A percentile compares a stretch with the other conserved stretches of the same genome.
phyloP scores from a whole-genome alignment of 2,888 invertebrate species.

The Drosophila sordidula region DNA sequence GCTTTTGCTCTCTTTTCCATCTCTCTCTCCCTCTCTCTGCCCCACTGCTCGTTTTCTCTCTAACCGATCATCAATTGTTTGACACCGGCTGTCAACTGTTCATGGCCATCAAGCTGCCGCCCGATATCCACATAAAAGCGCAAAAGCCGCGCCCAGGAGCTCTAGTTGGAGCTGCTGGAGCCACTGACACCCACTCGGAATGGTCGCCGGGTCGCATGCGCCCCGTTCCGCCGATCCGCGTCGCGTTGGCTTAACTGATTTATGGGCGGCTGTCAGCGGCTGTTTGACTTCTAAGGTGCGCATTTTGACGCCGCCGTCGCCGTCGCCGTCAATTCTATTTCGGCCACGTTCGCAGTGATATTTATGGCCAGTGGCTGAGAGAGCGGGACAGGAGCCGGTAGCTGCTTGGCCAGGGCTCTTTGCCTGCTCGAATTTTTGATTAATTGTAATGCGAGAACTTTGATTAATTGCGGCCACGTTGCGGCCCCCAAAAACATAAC shows the following conservation, averaged over 20 bases:
- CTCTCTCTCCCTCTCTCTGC: background rate
- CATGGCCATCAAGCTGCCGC: constrained; percentile 77
- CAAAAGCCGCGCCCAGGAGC: constrained; percentile 54
- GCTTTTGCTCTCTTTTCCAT: background rate
- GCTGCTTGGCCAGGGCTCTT: background rate
- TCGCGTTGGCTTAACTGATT: constrained; percentile 46
- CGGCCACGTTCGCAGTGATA: constrained; percentile 63
- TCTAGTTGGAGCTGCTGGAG: constrained; percentile 6
- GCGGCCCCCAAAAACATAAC: constrained; percentile 65
- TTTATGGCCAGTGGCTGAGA: constrained; percentile 51
- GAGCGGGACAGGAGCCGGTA: too few species aligned
- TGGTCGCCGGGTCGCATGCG: background rate
- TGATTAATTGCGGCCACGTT: constrained; percentile 74
- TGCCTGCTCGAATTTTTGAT: constrained; percentile 60
- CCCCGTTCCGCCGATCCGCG: too few species aligned
- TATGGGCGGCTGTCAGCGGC: constrained; percentile 67
- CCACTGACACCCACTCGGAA: constrained; percentile 46
- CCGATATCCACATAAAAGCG: constrained; percentile 67
- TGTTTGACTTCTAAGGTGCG: constrained; percentile 70
- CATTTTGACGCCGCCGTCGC: constrained; percentile 77
- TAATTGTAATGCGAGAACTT: constrained; percentile 78
- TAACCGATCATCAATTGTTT: constrained; percentile 33
- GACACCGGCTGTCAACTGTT: constrained; percentile 69
- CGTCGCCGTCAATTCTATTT: constrained; percentile 76
- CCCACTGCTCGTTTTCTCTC: background rate